These are phyloP conservation scores for Ostrea denselamellosa DNA, from an alignment of 1,140 invertebrate species.

Conservation along the genomic window DNA sequence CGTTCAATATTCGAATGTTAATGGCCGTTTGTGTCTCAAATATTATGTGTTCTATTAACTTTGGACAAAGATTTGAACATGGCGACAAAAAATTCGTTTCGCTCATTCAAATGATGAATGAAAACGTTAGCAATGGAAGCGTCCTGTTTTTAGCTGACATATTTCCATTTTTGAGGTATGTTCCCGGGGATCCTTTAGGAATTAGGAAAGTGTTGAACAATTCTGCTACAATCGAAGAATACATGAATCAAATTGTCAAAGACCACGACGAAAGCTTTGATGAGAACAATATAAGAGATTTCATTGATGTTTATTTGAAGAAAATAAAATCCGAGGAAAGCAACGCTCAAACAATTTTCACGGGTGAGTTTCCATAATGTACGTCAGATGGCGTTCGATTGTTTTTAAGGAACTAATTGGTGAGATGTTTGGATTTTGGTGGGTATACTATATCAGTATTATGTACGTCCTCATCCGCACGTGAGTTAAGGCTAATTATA, in stretches of 20 bases:
- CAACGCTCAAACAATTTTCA: not conserved
- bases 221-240: constrained; percentile 51
- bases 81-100: constrained; percentile 74
- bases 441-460: no score
- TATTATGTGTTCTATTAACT: constrained; percentile 60
- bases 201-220: constrained; percentile 49
- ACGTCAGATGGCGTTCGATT: no score
- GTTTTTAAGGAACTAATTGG: no score
- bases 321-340: constrained; percentile 13
- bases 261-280: constrained; percentile 41
- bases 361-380: no score
- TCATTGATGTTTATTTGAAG: constrained; percentile 43
- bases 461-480: no score
- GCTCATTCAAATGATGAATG: constrained; percentile 33
- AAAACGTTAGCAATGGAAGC: constrained; percentile 35
- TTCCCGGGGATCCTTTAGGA: constrained; percentile 58
- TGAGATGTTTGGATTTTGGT: no score
- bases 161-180: constrained; percentile 51
- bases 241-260: not conserved
- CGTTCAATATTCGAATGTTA: constrained; percentile 43
- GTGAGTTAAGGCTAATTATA: no score
- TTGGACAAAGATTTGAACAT: constrained; percentile 70
- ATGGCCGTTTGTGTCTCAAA: constrained; percentile 55
- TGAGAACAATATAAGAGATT: constrained; percentile 43
- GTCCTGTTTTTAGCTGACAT: no score